A percentile compares a stretch with the other conserved stretches of the same genome.
These are phyloP conservation scores for Circaetus cinerascens DNA, from an alignment of 2,113 vertebrate species.

Conservation along the genomic window DNA sequence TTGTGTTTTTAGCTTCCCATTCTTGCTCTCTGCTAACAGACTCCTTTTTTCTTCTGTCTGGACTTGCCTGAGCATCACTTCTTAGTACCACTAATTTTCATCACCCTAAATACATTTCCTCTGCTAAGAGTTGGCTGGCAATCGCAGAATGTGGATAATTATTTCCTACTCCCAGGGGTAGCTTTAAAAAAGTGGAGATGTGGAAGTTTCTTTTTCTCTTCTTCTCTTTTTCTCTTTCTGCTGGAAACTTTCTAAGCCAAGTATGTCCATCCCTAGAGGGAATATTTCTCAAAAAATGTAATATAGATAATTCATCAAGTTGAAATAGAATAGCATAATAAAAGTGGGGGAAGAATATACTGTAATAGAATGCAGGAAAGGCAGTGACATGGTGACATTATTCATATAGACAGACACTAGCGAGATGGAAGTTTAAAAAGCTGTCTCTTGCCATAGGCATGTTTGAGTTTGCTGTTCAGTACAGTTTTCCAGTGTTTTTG, in stretches of 20 bases:
- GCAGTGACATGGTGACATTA: slow-evolving; percentile 30
- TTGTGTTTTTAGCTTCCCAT: not conserved
- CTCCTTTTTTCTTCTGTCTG: not conserved
- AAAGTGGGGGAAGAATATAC: not conserved
- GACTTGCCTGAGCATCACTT: not conserved
- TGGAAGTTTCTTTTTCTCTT: not conserved
- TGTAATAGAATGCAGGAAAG: not conserved
- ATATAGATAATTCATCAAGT: slow-evolving; percentile 53
- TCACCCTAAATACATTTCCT: not conserved
- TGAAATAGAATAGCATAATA: slow-evolving; percentile 55
- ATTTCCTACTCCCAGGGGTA: not conserved
- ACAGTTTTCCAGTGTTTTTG: not conserved
- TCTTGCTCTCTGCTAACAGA: not conserved
- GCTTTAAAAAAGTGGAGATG: not conserved
- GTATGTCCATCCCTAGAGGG: not conserved
- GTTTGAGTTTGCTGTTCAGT: slow-evolving; percentile 17
- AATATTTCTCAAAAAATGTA: slow-evolving; percentile 32
- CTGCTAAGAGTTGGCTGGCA: not conserved
- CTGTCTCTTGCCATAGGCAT: not conserved
- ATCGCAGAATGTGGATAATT: not conserved
- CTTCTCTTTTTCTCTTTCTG: not conserved
- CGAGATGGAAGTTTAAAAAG: slow-evolving; percentile 27
- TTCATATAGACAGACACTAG: slow-evolving; percentile 17
- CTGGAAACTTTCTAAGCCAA: slow-evolving; percentile 16
- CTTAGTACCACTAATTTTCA: not conserved